Evolutionary conservation across 2,797 vertebrate species (phyloP).

Genomic region (Syndactyla subalaris): DNA sequence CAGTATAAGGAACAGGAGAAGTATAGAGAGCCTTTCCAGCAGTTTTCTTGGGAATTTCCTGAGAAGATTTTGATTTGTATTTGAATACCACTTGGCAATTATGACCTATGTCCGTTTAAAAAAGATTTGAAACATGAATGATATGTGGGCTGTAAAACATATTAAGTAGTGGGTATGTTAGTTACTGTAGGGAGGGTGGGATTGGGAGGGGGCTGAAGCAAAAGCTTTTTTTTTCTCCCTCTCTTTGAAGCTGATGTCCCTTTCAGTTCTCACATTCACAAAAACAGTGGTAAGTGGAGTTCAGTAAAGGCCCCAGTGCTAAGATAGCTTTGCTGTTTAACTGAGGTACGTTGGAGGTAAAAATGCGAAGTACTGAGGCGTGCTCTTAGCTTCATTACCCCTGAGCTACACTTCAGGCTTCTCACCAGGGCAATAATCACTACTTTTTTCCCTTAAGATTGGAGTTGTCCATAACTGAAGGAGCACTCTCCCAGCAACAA

Average conservation of each 20-base stretch:
- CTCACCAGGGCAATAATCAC: neutral
- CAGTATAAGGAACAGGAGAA: conserved; percentile 25
- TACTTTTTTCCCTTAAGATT: neutral
- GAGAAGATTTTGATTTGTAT: neutral
- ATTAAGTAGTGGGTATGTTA: neutral
- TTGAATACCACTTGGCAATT: neutral
- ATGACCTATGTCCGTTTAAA: neutral
- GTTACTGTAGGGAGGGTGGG: neutral
- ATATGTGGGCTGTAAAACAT: neutral
- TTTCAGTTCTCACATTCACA: neutral
- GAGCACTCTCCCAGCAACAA: neutral
- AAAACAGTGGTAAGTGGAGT: neutral
- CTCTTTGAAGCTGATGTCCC: neutral
- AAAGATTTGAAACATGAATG: neutral
- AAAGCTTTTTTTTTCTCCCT: neutral
- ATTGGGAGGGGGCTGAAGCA: neutral
- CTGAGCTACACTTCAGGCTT: neutral
- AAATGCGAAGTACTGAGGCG: neutral
- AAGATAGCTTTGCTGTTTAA: neutral
- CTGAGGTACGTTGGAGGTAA: neutral
- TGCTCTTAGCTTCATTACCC: neutral
- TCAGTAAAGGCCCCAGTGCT: neutral
- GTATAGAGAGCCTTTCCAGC: conserved; percentile 27
- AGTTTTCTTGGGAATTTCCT: conserved; percentile 15
- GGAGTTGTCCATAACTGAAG: neutral